Conservation (phyloP, 2,113 vertebrate genomes). For the Guaruba guarouba region DNA sequence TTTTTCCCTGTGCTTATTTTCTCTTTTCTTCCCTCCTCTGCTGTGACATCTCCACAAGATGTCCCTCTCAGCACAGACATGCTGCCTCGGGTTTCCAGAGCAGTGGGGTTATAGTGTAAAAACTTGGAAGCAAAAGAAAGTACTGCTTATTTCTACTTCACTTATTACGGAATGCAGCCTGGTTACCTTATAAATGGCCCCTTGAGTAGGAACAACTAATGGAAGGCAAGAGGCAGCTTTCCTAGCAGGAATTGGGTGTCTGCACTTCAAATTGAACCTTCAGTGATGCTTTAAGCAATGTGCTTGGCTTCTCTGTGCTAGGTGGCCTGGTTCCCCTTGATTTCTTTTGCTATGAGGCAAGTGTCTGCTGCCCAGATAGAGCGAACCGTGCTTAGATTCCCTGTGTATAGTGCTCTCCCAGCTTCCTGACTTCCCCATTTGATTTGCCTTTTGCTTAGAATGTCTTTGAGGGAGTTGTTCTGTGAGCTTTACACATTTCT, state of each 20-base stretch:
- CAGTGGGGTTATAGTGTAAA: background rate
- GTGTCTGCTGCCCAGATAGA: background rate
- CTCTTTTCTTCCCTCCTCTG: background rate
- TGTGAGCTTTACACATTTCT: constrained; percentile 80
- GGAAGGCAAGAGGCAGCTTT: background rate
- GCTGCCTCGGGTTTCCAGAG: background rate
- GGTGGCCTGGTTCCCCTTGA: constrained; percentile 34
- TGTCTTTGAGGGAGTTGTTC: constrained; percentile 77
- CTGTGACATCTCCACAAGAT: constrained; percentile 53
- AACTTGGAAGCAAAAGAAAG: background rate
- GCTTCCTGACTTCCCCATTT: constrained; percentile 34
- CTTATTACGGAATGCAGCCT: background rate
- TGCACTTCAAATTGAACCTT: background rate
- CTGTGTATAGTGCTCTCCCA: background rate
- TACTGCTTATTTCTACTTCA: background rate
- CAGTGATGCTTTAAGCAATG: constrained; percentile 27
- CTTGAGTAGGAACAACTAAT: background rate
- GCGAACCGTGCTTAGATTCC: constrained; percentile 18
- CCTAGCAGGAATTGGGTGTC: background rate
- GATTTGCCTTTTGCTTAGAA: constrained; percentile 73
- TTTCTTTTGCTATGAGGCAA: background rate
- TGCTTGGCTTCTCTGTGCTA: constrained; percentile 65
- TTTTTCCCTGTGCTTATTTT: background rate
- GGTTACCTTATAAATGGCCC: background rate
- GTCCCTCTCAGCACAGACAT: constrained; percentile 19